phyloP scores from a whole-genome alignment of 2,797 vertebrate genomes.

The Corythornis leucogaster region DNA sequence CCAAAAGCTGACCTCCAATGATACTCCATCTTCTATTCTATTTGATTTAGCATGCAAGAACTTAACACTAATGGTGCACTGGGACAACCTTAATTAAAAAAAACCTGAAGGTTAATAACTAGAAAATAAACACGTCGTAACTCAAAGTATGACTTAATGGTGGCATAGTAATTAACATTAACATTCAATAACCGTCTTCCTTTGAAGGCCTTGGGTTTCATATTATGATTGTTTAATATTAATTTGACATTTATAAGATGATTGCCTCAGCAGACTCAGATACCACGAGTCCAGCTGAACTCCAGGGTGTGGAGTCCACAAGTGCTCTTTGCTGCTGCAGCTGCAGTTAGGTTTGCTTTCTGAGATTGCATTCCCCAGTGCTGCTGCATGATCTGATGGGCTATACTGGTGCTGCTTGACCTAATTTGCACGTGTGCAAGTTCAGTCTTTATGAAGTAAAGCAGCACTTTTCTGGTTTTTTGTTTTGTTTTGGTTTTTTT shows the following conservation, averaged over 20 bases:
- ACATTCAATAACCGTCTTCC: conserved; percentile 34
- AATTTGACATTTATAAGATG: conserved; percentile 45
- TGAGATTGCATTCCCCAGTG: not conserved
- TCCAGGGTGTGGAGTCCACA: not conserved
- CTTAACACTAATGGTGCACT: not conserved
- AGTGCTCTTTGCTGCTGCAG: not conserved
- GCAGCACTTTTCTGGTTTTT: not conserved
- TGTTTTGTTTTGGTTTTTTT: not conserved
- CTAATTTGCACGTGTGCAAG: not conserved
- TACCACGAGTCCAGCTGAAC: not conserved
- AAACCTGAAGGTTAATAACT: conserved; percentile 5
- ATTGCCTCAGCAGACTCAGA: not conserved
- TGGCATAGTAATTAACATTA: conserved; percentile 40
- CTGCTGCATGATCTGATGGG: accelerated
- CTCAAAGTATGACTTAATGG: conserved; percentile 26
- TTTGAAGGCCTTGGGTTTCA: conserved; percentile 13
- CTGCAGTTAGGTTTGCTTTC: not conserved
- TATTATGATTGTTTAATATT: conserved; percentile 48
- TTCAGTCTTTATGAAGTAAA: not conserved
- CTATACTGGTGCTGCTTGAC: not conserved
- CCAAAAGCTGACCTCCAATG: not conserved
- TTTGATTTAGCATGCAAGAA: not conserved
- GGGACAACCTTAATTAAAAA: not conserved
- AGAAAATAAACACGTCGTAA: conserved; percentile 42
- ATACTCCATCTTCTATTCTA: not conserved